These are phyloP conservation scores for Bos indicus DNA, from an alignment of 2,113 vertebrate species.

Conservation along the genomic window DNA sequence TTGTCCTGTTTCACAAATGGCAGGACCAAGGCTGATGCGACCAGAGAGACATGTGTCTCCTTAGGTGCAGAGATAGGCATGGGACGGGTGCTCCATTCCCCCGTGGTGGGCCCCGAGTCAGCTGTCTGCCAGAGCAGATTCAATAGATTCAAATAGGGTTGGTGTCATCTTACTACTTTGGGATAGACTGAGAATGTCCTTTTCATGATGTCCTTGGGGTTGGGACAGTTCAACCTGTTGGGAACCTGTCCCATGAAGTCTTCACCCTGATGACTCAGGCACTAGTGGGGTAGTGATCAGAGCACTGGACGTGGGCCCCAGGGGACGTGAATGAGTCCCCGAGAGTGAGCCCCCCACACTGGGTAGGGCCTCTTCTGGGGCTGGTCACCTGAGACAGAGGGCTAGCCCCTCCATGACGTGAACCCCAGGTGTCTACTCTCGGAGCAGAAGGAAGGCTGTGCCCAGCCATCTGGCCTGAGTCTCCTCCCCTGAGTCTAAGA, in stretches of 20 bases:
- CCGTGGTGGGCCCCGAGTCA: accelerated
- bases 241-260: neutral
- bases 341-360: neutral
- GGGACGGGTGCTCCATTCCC: neutral
- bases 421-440: accelerated
- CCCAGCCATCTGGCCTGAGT: accelerated
- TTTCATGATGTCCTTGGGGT: neutral
- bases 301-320: accelerated
- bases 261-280: accelerated
- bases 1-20: neutral
- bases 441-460: accelerated
- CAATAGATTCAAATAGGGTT: no score
- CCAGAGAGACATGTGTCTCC: accelerated
- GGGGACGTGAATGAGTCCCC: no score
- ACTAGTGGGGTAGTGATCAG: accelerated
- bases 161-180: accelerated
- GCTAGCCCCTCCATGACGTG: accelerated
- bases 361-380: neutral
- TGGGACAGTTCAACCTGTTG: neutral
- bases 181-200: neutral
- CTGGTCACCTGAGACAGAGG: accelerated
- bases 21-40: accelerated
- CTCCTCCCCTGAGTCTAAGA: neutral
- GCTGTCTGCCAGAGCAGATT: accelerated
- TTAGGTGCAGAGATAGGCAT: accelerated